A percentile compares a stretch with the other conserved stretches of the same genome.
Evolutionary conservation across 2,888 invertebrate species (phyloP).

Genomic region (Nycteola revayana): DNA sequence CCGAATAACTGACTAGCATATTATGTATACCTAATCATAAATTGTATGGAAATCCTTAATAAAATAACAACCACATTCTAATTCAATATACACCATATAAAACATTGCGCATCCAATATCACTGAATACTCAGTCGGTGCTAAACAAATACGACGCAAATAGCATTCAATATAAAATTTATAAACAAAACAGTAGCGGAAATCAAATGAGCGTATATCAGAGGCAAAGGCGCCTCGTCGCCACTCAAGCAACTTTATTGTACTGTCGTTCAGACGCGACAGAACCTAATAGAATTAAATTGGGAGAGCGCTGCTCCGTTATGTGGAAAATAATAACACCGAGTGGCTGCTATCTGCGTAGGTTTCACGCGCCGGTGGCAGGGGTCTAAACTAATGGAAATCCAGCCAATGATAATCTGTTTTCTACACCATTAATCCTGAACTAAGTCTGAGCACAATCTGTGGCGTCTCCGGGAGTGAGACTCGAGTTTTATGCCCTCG

Average conservation of each 20-base stretch:
- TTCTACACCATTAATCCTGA: constrained; percentile 83
- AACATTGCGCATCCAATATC: constrained; percentile 18
- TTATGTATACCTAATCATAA: no score
- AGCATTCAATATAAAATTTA: constrained; percentile 29
- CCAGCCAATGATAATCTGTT: constrained; percentile 83
- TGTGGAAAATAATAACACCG: constrained; percentile 81
- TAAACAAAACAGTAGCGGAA: constrained; percentile 44
- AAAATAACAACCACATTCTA: neutral
- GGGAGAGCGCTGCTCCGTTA: constrained; percentile 74
- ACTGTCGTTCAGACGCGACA: constrained; percentile 77
- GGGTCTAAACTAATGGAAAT: constrained; percentile 78
- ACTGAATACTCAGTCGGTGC: constrained; percentile 19
- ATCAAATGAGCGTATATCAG: constrained; percentile 53
- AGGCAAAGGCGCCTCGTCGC: constrained; percentile 41
- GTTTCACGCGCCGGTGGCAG: constrained; percentile 80
- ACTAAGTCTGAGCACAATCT: constrained; percentile 81
- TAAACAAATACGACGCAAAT: constrained; percentile 23
- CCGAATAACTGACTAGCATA: no score
- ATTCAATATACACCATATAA: constrained; percentile 7
- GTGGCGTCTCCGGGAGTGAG: constrained; percentile 75
- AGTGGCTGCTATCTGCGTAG: constrained; percentile 70
- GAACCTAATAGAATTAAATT: constrained; percentile 81
- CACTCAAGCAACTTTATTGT: constrained; percentile 74
- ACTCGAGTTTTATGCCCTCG: constrained; percentile 79
- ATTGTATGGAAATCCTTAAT: no score